phyloP scores from a whole-genome alignment of 2,797 vertebrate species.

The Anguilla pacifica region DNA sequence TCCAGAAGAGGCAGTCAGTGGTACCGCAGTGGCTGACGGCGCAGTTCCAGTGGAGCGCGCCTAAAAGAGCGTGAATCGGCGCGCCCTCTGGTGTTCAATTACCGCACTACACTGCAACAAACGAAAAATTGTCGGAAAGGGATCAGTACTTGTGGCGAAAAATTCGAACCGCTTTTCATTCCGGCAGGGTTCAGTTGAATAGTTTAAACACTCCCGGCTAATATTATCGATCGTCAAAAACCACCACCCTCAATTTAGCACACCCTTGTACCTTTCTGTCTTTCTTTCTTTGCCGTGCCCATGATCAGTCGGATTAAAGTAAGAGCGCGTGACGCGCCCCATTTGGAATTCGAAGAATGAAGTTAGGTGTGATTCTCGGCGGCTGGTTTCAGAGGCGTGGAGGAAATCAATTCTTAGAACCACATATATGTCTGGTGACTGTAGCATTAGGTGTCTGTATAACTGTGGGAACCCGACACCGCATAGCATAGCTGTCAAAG shows the following conservation, averaged over 20 bases:
- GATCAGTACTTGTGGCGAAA: background rate
- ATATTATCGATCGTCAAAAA: too few species aligned
- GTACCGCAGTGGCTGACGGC: constrained; percentile 65
- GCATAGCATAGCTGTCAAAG: background rate
- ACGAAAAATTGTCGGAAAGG: background rate
- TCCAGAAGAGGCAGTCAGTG: constrained; percentile 45
- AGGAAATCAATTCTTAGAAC: background rate
- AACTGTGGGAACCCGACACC: background rate
- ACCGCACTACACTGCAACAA: background rate
- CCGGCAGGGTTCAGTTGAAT: background rate
- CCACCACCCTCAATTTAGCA: too few species aligned
- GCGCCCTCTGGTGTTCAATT: constrained; percentile 58
- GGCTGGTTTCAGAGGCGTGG: constrained; percentile 18
- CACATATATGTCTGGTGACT: background rate
- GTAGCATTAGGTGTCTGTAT: background rate
- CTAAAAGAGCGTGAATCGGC: constrained; percentile 39
- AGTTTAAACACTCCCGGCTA: background rate
- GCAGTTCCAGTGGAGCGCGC: constrained; percentile 45
- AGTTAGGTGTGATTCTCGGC: constrained; percentile 3
- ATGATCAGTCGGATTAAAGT: background rate
- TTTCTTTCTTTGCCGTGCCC: too few species aligned
- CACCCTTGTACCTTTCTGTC: too few species aligned
- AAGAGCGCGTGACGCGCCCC: background rate
- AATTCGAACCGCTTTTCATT: background rate
- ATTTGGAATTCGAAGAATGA: constrained; percentile 22